Evolutionary conservation across 2,888 invertebrate species (phyloP), one percentile per base, ranked within the genome.

Genomic region (Archips crataeganus): DNA sequence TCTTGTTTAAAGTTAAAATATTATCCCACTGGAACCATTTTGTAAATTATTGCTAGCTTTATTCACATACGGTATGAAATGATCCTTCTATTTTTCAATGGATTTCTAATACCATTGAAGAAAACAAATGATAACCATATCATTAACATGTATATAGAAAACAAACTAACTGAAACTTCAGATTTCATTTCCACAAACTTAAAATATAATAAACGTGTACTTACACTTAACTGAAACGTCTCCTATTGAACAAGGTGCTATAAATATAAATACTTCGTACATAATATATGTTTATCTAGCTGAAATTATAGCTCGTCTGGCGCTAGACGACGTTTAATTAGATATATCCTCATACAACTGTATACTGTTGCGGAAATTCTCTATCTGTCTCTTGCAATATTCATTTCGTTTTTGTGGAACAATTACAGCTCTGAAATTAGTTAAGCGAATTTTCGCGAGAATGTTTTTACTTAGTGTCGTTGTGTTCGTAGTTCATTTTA

Each of bases 281-380:
- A 13, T 23, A 23, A 2, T n/a, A 49, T 13, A 49, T 59, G 36
- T 39, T n/a, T 39, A 60, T 36, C 39, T 60, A 75, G 63, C 77
- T n/a, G 54, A 74, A 76, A 79, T 73, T 78, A 79, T 78, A 69
- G 77, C 75, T 64, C 71, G 78, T 69, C 77, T 76, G 74, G 65
- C 77, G 80, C 78, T 79, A 80, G 80, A 80, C 80, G 80, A 81
- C 82, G 81, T 85, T 82, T 84, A 85, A 85, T 85, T 85, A 85
- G 82, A 83, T 65, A 83, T 65, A 49, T 51, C 64, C 64, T 34
- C 45, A 39, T 62, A 45, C 13, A n/a, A 10, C 15, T 62, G 47
- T 32, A 57, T 32, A 57, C 74, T 80, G 78, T 79, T 72, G 73
- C 78, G 74, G 66, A 77, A 78, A 79, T 82, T 75, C 76, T 73